These are phyloP conservation scores for Luperina testacea DNA, from an alignment of 2,888 invertebrate genomes.

Conservation along the genomic window DNA sequence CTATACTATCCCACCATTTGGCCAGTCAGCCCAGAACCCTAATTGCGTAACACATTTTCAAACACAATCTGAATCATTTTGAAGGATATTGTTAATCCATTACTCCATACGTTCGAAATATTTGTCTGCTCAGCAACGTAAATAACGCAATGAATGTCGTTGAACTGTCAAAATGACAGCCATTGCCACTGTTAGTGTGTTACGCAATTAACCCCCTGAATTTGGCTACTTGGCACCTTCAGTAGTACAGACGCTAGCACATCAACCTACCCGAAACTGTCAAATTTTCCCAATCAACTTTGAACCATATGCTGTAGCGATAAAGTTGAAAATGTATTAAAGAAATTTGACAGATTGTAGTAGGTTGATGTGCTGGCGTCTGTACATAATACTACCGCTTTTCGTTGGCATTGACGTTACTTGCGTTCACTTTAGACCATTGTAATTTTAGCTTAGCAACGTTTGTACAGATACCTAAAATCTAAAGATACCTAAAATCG, in stretches of 20 bases:
- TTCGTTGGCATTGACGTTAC: conserved; percentile 40
- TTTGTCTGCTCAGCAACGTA: background rate
- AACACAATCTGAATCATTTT: background rate
- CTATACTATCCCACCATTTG: too few species aligned
- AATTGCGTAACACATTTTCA: background rate
- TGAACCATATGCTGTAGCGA: too few species aligned
- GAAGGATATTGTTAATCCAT: background rate
- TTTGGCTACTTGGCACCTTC: background rate
- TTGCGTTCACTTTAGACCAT: conserved; percentile 37
- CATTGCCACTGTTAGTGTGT: background rate
- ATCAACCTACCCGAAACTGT: too few species aligned
- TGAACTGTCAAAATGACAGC: background rate
- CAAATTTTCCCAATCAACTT: too few species aligned
- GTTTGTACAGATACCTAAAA: background rate
- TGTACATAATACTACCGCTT: background rate
- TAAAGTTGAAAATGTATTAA: too few species aligned
- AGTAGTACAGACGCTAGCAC: too few species aligned
- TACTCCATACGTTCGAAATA: background rate
- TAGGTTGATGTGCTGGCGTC: too few species aligned
- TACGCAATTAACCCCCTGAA: background rate
- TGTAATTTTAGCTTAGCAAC: conserved; percentile 41
- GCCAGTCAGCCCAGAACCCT: background rate
- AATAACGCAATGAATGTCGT: background rate
- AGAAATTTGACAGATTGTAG: too few species aligned
- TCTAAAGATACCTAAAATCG: too few species aligned